Conservation (phyloP, 2,888 invertebrate species). For the Xylophagus ater region DNA sequence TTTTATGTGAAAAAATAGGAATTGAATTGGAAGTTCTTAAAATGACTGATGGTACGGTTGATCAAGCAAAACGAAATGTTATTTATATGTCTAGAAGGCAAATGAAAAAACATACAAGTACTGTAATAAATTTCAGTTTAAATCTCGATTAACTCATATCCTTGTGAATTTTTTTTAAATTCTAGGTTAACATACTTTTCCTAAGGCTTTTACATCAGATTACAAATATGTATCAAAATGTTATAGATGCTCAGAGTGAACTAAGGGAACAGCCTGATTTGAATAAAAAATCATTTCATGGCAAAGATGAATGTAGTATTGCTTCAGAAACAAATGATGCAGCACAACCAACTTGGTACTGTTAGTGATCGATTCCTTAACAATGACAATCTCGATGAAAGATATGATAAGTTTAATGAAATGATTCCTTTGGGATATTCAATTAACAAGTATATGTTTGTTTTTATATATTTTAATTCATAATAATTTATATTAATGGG, state of each 20-base stretch:
- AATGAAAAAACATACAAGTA: slow-evolving; percentile 82
- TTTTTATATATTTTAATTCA: slow-evolving; percentile 1
- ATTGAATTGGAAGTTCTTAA: slow-evolving; percentile 82
- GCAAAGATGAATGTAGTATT: slow-evolving; percentile 51
- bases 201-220: slow-evolving; percentile 88
- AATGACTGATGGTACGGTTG: slow-evolving; percentile 80
- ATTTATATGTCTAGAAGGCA: slow-evolving; percentile 79
- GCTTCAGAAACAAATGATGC: slow-evolving; percentile 39
- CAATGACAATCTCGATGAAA: slow-evolving; percentile 35
- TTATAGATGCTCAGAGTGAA: slow-evolving; percentile 87
- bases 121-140: slow-evolving; percentile 80
- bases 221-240: slow-evolving; percentile 94
- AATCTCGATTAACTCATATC: slow-evolving; percentile 35
- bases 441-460: slow-evolving; percentile 22
- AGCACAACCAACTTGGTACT: slow-evolving; percentile 30
- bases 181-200: slow-evolving; percentile 84
- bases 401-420: slow-evolving; percentile 39
- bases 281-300: slow-evolving; percentile 34
- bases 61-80: slow-evolving; percentile 73
- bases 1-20: slow-evolving; percentile 83
- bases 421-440: slow-evolving; percentile 27
- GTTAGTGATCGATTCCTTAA: slow-evolving; percentile 33
- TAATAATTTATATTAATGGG: not conserved
- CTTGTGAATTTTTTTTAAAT: slow-evolving; percentile 7
- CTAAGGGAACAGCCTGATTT: slow-evolving; percentile 57